A percentile compares a stretch with the other conserved stretches of the same genome.
Evolutionary conservation across 2,888 invertebrate genomes (phyloP).

Genomic region (Epicampocera succincta): DNA sequence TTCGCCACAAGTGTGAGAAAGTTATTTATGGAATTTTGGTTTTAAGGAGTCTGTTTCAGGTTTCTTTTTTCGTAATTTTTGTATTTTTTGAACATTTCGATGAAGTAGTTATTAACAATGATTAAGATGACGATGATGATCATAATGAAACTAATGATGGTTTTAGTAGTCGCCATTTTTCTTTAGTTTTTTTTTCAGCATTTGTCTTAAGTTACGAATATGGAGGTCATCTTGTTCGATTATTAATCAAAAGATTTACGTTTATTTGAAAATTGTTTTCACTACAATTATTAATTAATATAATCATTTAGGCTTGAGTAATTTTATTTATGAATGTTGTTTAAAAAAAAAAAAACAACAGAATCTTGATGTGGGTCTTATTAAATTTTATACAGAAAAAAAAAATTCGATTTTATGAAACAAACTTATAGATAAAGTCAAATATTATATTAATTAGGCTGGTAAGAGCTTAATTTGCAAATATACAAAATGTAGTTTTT

Average conservation of each 20-base stretch:
- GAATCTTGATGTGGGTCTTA: conserved; percentile 17
- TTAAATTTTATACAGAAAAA: neutral
- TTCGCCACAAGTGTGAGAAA: conserved; percentile 63
- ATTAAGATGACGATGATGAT: conserved; percentile 9
- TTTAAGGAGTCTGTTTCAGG: conserved; percentile 50
- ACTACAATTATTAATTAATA: conserved; percentile 44
- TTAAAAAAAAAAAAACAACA: too few species aligned
- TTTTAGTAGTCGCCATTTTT: conserved; percentile 5
- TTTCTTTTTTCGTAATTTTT: conserved; percentile 20
- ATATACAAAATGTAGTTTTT: too few species aligned
- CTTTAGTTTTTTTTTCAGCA: conserved; percentile 2
- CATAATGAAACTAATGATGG: conserved; percentile 37
- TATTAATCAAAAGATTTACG: conserved; percentile 60
- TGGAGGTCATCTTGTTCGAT: conserved; percentile 55
- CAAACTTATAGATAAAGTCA: too few species aligned
- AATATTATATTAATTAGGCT: too few species aligned
- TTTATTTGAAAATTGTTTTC: conserved; percentile 35
- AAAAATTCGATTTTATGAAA: too few species aligned
- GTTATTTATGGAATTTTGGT: conserved; percentile 68
- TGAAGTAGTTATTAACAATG: conserved; percentile 54
- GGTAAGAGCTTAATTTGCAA: too few species aligned
- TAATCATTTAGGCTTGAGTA: conserved; percentile 24
- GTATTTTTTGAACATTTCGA: conserved; percentile 12
- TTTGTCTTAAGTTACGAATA: conserved; percentile 34
- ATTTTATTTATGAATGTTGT: conserved; percentile 15